Base-by-base conservation (phyloP, 2,888 invertebrate genomes). In the Sinodicranocentrus sp. region DNA sequence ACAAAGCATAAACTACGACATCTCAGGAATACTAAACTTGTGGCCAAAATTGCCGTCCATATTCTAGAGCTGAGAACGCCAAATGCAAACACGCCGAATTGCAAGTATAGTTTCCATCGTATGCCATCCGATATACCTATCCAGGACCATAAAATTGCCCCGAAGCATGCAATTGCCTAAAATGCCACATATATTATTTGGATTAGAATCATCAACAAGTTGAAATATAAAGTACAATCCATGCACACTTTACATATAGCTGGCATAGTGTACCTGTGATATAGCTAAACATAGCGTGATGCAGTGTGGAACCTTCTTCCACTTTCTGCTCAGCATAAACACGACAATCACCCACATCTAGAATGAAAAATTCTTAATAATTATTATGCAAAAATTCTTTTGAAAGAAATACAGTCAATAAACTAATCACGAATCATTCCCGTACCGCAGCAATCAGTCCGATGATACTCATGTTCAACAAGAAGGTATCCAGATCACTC, bases 1-100 rank as follows among this genome's bases (percentile, higher is more conserved):
- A 97, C 94, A 90, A 95, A 96, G 89, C 96, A 95, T 1, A 96
- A 92, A 85, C 97, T 96, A 78, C 95, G 94, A 84, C 95, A 95
- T 91, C 96, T 94, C 75, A 97, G 91, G 90, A 97, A 94, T 33
- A 97, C 92, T 43, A 98, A 90, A 5, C 94, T 94, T 43, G 96
- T 92, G 1, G 97, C 95, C 79, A 97, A 92, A 89, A 96, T 94
- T 8, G 95, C 94, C 0, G 97, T 96, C 96, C 96, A 97, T 72
- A 97, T 91, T 83, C 97, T 92, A 67, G 96, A 94, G 82, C 96
- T 95, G 89, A 95, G 95, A 83, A 95, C 94, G 82, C 92, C 92
- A 52, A 91, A 93, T 43, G 95, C 94, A 87, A 95, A 94, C 17
- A 96, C 90, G 2, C 94, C 92, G 90, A 97, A 96, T 90, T 97